These are phyloP conservation scores for Lophochroa leadbeateri DNA, from an alignment of 2,113 vertebrate species.

Conservation along the genomic window DNA sequence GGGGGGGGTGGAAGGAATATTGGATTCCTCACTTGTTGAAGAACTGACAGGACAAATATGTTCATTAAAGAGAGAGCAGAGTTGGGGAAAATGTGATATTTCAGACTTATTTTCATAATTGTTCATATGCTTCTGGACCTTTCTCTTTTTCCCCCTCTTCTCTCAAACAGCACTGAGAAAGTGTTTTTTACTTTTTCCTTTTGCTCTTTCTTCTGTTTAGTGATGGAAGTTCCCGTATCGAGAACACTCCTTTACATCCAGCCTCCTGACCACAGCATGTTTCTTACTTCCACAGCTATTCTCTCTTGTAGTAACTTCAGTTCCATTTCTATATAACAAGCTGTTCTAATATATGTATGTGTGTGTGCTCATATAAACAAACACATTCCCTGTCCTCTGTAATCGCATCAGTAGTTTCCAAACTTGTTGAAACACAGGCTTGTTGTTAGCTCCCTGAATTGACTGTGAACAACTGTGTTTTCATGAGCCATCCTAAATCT, in stretches of 20 bases:
- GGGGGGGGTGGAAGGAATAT: neutral
- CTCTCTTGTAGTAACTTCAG: neutral
- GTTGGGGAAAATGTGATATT: neutral
- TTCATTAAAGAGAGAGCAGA: neutral
- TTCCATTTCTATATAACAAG: neutral
- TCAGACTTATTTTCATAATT: neutral
- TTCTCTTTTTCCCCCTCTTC: neutral
- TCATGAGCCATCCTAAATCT: slow-evolving; percentile 47
- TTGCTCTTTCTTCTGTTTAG: neutral
- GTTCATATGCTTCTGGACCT: neutral
- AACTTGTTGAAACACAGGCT: slow-evolving; percentile 41
- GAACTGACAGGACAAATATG: neutral
- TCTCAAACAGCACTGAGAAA: neutral
- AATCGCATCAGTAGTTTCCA: neutral
- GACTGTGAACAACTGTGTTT: slow-evolving; percentile 40
- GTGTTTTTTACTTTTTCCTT: neutral
- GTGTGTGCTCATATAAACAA: neutral
- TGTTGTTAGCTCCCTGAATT: neutral
- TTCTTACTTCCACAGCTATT: neutral
- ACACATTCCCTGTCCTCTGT: neutral
- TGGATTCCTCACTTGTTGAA: neutral
- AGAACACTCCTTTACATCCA: neutral
- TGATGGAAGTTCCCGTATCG: neutral
- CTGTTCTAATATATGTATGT: neutral
- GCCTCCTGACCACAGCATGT: neutral